Conservation (phyloP, 2,797 vertebrate species). For the Acanthurus lineatus region DNA sequence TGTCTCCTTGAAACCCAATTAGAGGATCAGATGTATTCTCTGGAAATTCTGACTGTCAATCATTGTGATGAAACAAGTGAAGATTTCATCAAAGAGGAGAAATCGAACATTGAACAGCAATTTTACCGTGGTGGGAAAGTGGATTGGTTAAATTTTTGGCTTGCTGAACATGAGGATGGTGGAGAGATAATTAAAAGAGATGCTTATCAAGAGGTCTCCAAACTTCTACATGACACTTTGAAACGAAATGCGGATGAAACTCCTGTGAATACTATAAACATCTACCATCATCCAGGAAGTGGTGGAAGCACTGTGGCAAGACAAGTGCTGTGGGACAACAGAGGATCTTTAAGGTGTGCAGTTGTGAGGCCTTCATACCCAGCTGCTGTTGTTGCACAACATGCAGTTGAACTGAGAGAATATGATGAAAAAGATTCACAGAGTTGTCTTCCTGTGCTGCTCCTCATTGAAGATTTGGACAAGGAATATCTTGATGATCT, state of each 20-base stretch:
- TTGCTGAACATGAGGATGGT: slow-evolving; percentile 75
- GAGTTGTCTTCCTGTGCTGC: slow-evolving; percentile 84
- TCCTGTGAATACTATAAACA: slow-evolving; percentile 82
- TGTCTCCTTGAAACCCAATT: slow-evolving; percentile 79
- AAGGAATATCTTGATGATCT: slow-evolving; percentile 87
- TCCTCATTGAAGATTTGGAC: slow-evolving; percentile 88
- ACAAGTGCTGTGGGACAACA: slow-evolving; percentile 89
- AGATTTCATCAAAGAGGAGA: slow-evolving; percentile 74
- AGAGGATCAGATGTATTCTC: slow-evolving; percentile 86
- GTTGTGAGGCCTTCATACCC: slow-evolving; percentile 82
- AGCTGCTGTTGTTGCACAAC: slow-evolving; percentile 76
- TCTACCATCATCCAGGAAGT: slow-evolving; percentile 91
- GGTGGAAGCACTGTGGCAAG: slow-evolving; percentile 90
- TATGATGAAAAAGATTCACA: slow-evolving; percentile 86
- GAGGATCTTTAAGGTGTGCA: slow-evolving; percentile 85
- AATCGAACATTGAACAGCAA: slow-evolving; percentile 78
- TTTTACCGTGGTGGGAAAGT: slow-evolving; percentile 87
- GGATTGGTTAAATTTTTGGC: slow-evolving; percentile 83
- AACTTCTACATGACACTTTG: slow-evolving; percentile 73
- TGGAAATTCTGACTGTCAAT: slow-evolving; percentile 87
- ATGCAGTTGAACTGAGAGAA: slow-evolving; percentile 85
- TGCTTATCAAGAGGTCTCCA: slow-evolving; percentile 72
- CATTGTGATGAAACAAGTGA: slow-evolving; percentile 83
- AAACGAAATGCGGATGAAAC: slow-evolving; percentile 52
- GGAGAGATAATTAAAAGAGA: slow-evolving; percentile 83